Conservation (phyloP, 2,113 vertebrate genomes). For the Prionailurus bengalensis region DNA sequence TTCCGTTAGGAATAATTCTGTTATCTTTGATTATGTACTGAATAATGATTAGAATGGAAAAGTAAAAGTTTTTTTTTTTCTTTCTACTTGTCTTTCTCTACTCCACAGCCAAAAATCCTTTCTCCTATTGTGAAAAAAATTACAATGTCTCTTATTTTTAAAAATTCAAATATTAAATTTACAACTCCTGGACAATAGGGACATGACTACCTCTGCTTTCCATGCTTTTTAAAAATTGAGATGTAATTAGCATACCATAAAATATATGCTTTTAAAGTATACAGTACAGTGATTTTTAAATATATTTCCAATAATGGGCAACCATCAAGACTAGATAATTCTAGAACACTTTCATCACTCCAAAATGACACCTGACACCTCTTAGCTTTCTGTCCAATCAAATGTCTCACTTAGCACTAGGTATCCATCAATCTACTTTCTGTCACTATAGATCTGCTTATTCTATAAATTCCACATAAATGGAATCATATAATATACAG, state of each 20-base stretch:
- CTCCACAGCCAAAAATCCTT: not conserved
- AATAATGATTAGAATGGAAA: slow-evolving; percentile 19
- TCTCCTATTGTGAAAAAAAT: not conserved
- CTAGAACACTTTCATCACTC: not conserved
- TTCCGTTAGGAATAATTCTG: not conserved
- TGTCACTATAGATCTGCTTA: not conserved
- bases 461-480: slow-evolving; percentile 5
- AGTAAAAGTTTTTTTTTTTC: not conserved
- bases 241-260: not conserved
- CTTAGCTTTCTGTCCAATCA: not conserved
- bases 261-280: not conserved
- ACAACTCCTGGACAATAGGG: not conserved
- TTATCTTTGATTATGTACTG: not conserved
- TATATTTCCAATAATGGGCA: not conserved
- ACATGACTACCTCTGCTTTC: not conserved
- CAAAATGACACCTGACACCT: not conserved
- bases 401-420: not conserved
- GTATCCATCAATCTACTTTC: not conserved
- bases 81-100: not conserved
- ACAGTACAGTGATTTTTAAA: not conserved
- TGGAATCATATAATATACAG: not conserved
- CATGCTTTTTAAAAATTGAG: not conserved
- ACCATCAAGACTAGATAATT: not conserved
- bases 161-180: slow-evolving; percentile 34
- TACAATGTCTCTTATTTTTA: not conserved